These are phyloP conservation scores for Bambusicola thoracicus DNA, from an alignment of 2,113 vertebrate species.

Conservation along the genomic window DNA sequence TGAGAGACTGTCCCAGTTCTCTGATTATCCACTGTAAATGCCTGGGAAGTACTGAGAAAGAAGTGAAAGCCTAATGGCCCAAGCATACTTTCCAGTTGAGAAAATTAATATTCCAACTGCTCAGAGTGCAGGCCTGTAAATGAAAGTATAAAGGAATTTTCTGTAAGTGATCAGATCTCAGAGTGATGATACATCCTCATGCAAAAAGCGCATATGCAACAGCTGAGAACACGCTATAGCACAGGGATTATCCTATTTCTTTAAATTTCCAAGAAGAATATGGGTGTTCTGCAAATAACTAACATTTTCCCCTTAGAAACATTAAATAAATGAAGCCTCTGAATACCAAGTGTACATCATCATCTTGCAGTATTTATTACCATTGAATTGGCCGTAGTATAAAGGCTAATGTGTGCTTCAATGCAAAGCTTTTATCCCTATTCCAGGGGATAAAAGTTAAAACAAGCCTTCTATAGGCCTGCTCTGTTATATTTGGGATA, in stretches of 20 bases:
- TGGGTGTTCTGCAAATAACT: not conserved
- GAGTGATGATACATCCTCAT: not conserved
- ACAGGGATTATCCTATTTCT: not conserved
- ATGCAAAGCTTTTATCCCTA: not conserved
- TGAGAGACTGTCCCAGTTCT: not conserved
- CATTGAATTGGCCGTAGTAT: not conserved
- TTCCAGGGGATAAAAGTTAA: slow-evolving; percentile 32
- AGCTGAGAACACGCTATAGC: not conserved
- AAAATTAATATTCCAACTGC: not conserved
- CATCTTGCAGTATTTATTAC: slow-evolving; percentile 30
- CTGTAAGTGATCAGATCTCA: not conserved
- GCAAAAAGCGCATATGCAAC: not conserved
- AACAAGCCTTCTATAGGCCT: not conserved
- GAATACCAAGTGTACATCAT: slow-evolving; percentile 24
- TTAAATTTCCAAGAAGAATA: slow-evolving; percentile 20
- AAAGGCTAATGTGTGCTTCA: not conserved
- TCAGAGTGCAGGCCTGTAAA: not conserved
- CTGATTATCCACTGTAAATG: not conserved
- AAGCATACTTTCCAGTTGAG: not conserved
- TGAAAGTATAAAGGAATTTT: slow-evolving; percentile 34
- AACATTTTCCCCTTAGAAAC: not conserved
- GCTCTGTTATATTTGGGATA: slow-evolving; percentile 8
- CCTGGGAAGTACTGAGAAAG: not conserved
- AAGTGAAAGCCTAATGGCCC: slow-evolving; percentile 8
- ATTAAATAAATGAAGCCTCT: slow-evolving; percentile 18